Base-by-base conservation (phyloP, 1,140 invertebrate genomes). In the Stegodyphus dumicola region DNA sequence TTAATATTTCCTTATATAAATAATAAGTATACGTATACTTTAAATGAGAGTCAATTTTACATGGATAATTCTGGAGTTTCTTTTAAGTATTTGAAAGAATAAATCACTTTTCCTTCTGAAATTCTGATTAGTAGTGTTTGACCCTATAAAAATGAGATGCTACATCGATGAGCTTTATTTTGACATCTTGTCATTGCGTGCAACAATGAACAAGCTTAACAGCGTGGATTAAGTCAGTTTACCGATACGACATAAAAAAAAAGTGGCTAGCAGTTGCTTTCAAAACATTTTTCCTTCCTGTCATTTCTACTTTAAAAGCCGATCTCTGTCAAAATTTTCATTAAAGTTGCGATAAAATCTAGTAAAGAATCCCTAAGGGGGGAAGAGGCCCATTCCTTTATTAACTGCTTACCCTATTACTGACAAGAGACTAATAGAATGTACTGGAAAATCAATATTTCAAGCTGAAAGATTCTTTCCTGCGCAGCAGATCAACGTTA, bases 381-480 rank as follows among this genome's bases (percentile, higher is more conserved):
- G 51, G 67, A 66, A 76, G 74, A 56, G 18, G 48, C n/a, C 49
- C 66, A 53, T 79, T 69, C 53, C 66, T 79, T 69, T 79, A 79
- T 79, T 79, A 79, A 79, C 77, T 79, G 77, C 53, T 79, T 79
- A 70, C 53, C 77, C 66, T 69, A 70, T 79, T 70, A 70, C 77
- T 79, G 65, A 70, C 77, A 79, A 56, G 77, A 49, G 6, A 79
- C 77, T 79, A 79, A 79, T 70, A 79, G 66, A 79, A 79, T 79
- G 77, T 77, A 66, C 66, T 54, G 65, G n/a, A 79, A 79, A 79
- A 79, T 79, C 77, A 70, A 79, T 79, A 54, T 56, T 56, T 56
- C 77, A 53, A 69, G 17, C 65, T 69, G 54, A 69, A 79, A 52
- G 65, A 53, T 51, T 70, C 77, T 70, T 70, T 69, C 48, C 77